Evolutionary conservation across 2,113 vertebrate genomes (phyloP), one percentile per base, ranked within the genome.

Genomic region (Vulpes vulpes): DNA sequence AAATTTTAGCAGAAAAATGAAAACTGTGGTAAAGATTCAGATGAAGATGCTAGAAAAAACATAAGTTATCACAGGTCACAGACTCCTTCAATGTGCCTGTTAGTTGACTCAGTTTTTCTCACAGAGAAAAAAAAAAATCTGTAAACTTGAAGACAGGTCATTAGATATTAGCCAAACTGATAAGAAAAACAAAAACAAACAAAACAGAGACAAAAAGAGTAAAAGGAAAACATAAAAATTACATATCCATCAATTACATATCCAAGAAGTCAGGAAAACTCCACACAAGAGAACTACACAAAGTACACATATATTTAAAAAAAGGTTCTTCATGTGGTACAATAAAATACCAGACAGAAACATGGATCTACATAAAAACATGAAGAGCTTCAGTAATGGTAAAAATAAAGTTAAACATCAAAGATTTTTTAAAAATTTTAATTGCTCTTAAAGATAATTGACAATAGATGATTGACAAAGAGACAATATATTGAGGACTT

Each of bases 341-440:
- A 60, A 67, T 76, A 96, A 82, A 35, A 74, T 83, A 81, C 8
- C 27, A 59, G 69, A 57, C 15, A 76, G 30, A 55, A 92, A 87
- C 19, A 43, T 60, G 30, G 5, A 38, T 76, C 8, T 51, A 64
- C 16, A 32, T 30, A 49, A 67, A 96, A 49, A 59, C 49, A 60
- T 92, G 4, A 89, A 67, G 17, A 96, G 82, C 10, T 10, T 27
- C 49, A 43, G 57, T 51, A 79, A 60, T 38, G 17, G 20, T 84
- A 78, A 84, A 67, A 90, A 60, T 27, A 85, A 95, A 51, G 16
- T 43, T 83, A 83, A 84, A 84, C 51, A 83, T 74, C 27, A 79
- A 95, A 30, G 8, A 32, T 15, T 55, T 86, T 74, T 74, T 11
- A 4, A 73, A 92, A 62, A 38, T 84, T 79, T 95, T 79, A 73